Conservation (phyloP, 2,888 invertebrate genomes). For the Julus scandinavius region DNA sequence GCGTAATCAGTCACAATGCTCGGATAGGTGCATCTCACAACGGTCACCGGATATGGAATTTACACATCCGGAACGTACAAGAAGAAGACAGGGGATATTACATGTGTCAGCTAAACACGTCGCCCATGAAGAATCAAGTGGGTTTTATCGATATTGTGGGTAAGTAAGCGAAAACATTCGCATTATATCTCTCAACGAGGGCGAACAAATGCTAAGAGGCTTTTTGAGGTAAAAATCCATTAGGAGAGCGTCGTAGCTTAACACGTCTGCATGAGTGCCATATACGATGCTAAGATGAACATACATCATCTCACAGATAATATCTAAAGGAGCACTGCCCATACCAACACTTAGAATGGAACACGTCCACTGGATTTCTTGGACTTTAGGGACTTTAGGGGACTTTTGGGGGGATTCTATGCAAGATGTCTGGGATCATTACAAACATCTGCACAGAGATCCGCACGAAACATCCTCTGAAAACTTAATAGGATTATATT, state of each 20-base stretch:
- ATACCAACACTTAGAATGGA: too few species aligned
- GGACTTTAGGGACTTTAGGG: neutral
- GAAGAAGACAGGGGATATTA: slow-evolving; percentile 90
- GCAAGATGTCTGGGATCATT: neutral
- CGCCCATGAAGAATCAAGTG: slow-evolving; percentile 90
- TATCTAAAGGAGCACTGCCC: neutral
- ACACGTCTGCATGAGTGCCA: neutral
- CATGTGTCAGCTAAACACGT: slow-evolving; percentile 78
- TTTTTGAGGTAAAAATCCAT: slow-evolving; percentile 33
- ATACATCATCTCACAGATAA: neutral
- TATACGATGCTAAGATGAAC: neutral
- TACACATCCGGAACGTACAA: slow-evolving; percentile 86
- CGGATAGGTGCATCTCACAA: slow-evolving; percentile 76
- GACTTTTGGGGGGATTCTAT: neutral
- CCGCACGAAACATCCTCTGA: too few species aligned
- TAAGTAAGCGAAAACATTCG: slow-evolving; percentile 66
- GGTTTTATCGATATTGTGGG: slow-evolving; percentile 92
- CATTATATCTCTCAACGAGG: neutral
- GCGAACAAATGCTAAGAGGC: slow-evolving; percentile 10
- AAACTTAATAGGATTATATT: too few species aligned
- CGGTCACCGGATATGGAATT: slow-evolving; percentile 83
- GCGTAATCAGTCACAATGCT: slow-evolving; percentile 90
- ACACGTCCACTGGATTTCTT: neutral
- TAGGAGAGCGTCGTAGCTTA: slow-evolving; percentile 21
- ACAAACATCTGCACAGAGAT: neutral